Evolutionary conservation across 2,888 invertebrate genomes (phyloP).

Genomic region (Leucoptera coffeella): DNA sequence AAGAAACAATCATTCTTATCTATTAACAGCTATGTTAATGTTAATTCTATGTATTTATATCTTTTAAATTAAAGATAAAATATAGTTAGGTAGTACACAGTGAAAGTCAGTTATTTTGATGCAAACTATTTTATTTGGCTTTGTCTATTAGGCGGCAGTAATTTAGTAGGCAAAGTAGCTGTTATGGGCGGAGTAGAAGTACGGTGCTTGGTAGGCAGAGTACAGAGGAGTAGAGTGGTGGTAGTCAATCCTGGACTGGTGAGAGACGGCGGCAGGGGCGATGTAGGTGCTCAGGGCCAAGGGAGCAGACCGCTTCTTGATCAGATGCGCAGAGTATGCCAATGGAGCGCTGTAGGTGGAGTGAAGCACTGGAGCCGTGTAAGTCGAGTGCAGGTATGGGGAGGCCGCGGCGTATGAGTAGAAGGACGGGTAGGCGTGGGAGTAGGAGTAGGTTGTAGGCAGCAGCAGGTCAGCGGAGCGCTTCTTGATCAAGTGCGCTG

Average conservation of each 20-base stretch:
- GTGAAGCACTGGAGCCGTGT: conserved; percentile 3
- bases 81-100: too few relatives aligned
- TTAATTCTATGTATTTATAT: too few relatives aligned
- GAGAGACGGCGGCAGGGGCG: background rate
- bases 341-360: background rate
- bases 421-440: conserved; percentile 15
- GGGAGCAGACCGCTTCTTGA: background rate
- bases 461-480: conserved; percentile 20
- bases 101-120: too few relatives aligned
- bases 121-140: too few relatives aligned
- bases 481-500: conserved; percentile 25
- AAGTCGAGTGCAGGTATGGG: conserved; percentile 12
- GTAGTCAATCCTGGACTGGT: background rate
- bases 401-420: conserved; percentile 14
- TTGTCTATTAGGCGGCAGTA: too few relatives aligned
- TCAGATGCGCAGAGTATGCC: background rate
- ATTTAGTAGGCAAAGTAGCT: too few relatives aligned
- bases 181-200: too few relatives aligned
- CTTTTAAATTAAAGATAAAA: too few relatives aligned
- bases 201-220: background rate
- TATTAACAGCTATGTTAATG: too few relatives aligned
- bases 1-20: too few relatives aligned
- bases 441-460: conserved; percentile 14
- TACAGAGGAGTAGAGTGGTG: background rate
- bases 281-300: background rate